A percentile compares a stretch with the other conserved stretches of the same genome.
Evolutionary conservation across 2,888 invertebrate genomes (phyloP).

Genomic region (Nomada lathburiana): DNA sequence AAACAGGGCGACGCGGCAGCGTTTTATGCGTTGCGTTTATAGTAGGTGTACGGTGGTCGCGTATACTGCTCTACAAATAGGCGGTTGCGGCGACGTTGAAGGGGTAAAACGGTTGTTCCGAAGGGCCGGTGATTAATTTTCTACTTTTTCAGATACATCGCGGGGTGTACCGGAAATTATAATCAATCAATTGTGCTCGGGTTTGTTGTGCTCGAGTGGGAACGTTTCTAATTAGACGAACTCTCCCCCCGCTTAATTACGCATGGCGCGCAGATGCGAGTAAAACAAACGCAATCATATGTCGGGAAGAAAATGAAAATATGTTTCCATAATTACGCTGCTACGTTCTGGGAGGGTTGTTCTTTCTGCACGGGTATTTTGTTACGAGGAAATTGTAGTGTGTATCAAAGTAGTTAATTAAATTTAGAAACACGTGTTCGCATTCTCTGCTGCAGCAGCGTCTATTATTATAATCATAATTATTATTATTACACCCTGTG

Average conservation of each 20-base stretch:
- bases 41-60: background rate
- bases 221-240: slow-evolving; percentile 13
- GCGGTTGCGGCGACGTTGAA: background rate
- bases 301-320: background rate
- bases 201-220: background rate
- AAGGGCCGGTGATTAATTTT: background rate
- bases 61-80: background rate
- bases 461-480: background rate
- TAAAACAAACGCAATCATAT: background rate
- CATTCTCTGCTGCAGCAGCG: too few relatives aligned
- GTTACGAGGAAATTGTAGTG: background rate
- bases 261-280: background rate
- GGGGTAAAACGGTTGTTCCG: background rate
- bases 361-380: background rate
- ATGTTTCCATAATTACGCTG: background rate
- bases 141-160: background rate
- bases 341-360: background rate
- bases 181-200: background rate
- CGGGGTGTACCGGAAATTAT: background rate
- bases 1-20: background rate
- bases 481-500: background rate
- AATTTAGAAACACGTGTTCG: background rate
- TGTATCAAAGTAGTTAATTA: slow-evolving; percentile 7
- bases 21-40: background rate
- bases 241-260: slow-evolving; percentile 11